Conservation (phyloP, 1,140 invertebrate genomes). For the Drosophila subobscura region DNA sequence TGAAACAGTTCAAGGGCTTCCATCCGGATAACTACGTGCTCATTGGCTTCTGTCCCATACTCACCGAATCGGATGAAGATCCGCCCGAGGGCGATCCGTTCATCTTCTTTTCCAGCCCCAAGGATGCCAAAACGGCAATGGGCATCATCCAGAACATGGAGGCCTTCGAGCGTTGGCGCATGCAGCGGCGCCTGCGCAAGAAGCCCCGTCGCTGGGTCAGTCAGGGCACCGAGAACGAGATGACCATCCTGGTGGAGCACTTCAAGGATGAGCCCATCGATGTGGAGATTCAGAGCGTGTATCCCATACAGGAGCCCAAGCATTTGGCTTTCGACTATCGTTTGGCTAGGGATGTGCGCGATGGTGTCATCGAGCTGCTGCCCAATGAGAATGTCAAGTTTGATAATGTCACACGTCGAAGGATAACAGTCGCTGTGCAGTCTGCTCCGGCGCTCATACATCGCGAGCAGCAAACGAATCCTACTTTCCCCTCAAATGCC, state of each 20-base stretch:
- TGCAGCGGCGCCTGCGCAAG: constrained; percentile 86
- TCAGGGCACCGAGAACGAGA: constrained; percentile 87
- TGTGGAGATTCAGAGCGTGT: constrained; percentile 87
- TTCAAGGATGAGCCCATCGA: constrained; percentile 86
- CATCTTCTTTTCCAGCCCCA: constrained; percentile 84
- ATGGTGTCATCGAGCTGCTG: constrained; percentile 88
- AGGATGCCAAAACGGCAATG: constrained; percentile 84
- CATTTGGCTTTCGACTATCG: constrained; percentile 79
- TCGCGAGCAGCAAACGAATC: constrained; percentile 87
- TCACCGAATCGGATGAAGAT: constrained; percentile 86
- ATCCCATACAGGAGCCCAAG: constrained; percentile 85
- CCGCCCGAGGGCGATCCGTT: constrained; percentile 87
- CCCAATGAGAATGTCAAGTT: constrained; percentile 85
- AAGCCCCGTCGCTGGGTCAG: constrained; percentile 87
- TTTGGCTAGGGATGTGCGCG: constrained; percentile 85
- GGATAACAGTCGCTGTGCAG: constrained; percentile 85
- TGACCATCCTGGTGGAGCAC: constrained; percentile 85
- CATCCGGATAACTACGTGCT: constrained; percentile 85
- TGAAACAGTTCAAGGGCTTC: constrained; percentile 84
- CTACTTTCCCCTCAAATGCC: constrained; percentile 87
- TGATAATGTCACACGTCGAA: constrained; percentile 85
- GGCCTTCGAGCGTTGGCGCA: constrained; percentile 86
- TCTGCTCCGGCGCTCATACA: constrained; percentile 83
- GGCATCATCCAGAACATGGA: constrained; percentile 85
- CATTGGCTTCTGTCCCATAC: constrained; percentile 88